Evolutionary conservation across 2,113 vertebrate genomes (phyloP).

Genomic region (Alaudala cheleensis): DNA sequence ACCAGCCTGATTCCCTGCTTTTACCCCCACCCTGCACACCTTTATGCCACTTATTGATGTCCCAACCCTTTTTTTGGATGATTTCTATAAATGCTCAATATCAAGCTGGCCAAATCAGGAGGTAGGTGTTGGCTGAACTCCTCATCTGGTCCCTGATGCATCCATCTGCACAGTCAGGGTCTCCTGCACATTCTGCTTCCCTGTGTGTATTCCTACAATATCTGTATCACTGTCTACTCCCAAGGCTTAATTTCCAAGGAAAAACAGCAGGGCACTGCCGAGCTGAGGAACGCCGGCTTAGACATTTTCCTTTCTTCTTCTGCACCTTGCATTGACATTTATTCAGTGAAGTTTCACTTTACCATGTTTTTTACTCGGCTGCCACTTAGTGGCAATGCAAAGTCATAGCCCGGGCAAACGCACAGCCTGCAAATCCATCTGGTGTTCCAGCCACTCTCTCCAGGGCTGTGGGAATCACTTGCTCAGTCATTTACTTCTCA

Average conservation of each 20-base stretch:
- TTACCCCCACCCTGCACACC: not conserved
- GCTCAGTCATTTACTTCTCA: not conserved
- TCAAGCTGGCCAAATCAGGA: fast-evolving
- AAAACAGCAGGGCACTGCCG: not conserved
- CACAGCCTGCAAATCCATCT: not conserved
- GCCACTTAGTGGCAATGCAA: conserved; percentile 71
- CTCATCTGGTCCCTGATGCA: not conserved
- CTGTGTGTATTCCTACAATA: not conserved
- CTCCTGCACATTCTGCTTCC: not conserved
- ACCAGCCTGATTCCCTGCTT: not conserved
- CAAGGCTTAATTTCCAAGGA: not conserved
- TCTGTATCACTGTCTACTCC: not conserved
- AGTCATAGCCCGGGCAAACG: conserved; percentile 5
- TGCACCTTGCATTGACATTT: not conserved
- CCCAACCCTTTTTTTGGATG: not conserved
- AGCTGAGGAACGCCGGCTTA: not conserved
- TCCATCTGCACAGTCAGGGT: not conserved
- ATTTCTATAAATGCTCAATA: not conserved
- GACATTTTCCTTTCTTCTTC: not conserved
- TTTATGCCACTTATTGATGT: not conserved
- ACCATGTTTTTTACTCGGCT: conserved; percentile 74
- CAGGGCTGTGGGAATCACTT: not conserved
- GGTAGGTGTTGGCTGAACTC: not conserved
- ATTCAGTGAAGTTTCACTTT: not conserved
- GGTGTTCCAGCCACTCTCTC: not conserved